Evolutionary conservation across 92 coral and sea anemone species (phyloP), one percentile per base, ranked within the genome.

Genomic region (Siderastrea radians): DNA sequence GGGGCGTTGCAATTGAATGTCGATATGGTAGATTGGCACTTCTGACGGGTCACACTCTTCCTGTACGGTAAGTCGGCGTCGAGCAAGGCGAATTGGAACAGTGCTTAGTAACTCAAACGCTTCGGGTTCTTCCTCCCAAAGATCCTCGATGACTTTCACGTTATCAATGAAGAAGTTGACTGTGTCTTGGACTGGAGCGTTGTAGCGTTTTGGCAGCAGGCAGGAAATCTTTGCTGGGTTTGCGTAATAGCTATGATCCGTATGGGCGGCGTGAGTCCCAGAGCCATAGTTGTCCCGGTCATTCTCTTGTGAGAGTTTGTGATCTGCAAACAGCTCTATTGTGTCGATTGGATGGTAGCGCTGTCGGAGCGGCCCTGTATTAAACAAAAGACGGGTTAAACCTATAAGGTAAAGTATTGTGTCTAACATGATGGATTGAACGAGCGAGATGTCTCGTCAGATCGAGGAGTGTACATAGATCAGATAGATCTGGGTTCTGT

Each of bases 41-140:
- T 26, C 38, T 26, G 38, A 26, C 44, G 79, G 79, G 60, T 71
- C 9, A 10, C 87, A 72, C 51, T 61, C 51, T 17, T 83, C 87
- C 79, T 71, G 50, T 5, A 83, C 87, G 16, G 7, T 54, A 16
- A 83, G 65, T 26, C 87, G 53, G 44, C 79, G 77, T 15, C 87
- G 79, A 47, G 77, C 87, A 3, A 49, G 53, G n/a, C 80, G 67
- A 13, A 71, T 53, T 49, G 51, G 52, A 60, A 74, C 72, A 6
- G 19, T 71, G 9, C 78, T 54, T 47, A 83, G 47, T 68, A 83
- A 46, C 15, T 83, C 48, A 45, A 83, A 83, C 43, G 79, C 78
- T 58, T 73, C 87, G 3, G 87, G 87, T 60, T 83, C 68, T 52
- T 57, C 45, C 2, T 59, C 16, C 7, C 57, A 80, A 26, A 72